phyloP scores from a whole-genome alignment of 1,140 invertebrate species.

The Anagrus nilaparvatae region DNA sequence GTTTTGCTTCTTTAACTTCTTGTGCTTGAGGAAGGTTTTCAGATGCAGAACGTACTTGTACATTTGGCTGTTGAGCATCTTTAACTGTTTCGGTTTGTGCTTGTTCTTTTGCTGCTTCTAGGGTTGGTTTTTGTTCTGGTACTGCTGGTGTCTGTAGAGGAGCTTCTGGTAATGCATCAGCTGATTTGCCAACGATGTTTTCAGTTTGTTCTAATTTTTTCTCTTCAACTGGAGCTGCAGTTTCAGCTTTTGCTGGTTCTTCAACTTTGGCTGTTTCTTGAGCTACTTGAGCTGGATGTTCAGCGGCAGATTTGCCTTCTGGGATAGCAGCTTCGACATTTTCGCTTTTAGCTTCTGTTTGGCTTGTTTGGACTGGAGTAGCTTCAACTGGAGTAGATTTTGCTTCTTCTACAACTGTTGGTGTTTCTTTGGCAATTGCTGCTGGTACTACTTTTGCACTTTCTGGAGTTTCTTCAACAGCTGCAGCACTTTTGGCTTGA shows the following conservation, averaged over 20 bases:
- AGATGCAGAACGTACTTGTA: no score
- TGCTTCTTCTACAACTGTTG: no score
- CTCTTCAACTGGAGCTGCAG: constrained; percentile 9
- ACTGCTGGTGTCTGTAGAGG: constrained; percentile 10
- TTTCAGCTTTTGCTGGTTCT: constrained; percentile 11
- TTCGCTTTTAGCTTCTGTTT: no score
- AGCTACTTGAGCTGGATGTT: constrained; percentile 5
- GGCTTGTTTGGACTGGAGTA: no score
- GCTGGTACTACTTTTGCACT: no score
- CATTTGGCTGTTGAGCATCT: not conserved
- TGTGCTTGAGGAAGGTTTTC: constrained; percentile 29
- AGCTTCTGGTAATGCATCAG: not conserved
- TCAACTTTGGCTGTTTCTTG: constrained; percentile 18
- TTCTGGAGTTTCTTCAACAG: no score
- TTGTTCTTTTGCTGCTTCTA: constrained; percentile 22
- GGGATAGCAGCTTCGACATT: no score
- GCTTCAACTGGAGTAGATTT: no score
- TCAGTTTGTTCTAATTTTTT: constrained; percentile 6
- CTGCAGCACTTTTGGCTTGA: no score
- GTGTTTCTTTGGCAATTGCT: no score
- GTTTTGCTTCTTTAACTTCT: constrained; percentile 20
- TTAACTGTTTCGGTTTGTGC: constrained; percentile 8
- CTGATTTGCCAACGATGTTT: not conserved
- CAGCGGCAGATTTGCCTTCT: no score
- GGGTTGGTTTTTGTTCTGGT: constrained; percentile 15